Conservation (phyloP, 2,113 vertebrate species). For the Nyctibius bracteatus region DNA sequence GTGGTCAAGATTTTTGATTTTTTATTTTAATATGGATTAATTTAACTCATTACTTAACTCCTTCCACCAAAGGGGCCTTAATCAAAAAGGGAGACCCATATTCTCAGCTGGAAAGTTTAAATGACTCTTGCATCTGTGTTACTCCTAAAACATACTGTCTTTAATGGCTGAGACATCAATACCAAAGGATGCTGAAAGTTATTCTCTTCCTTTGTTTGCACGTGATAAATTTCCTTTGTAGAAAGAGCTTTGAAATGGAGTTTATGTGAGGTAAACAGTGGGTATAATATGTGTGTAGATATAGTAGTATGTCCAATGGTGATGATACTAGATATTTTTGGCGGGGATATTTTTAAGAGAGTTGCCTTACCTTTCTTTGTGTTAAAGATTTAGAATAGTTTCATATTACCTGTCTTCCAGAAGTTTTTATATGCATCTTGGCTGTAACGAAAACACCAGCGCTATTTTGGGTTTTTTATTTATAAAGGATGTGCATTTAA, state of each 20-base stretch:
- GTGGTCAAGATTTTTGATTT: not conserved
- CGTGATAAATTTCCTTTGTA: not conserved
- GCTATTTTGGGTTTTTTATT: not conserved
- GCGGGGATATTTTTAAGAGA: not conserved
- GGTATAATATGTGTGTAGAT: not conserved
- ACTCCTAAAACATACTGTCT: not conserved
- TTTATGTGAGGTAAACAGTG: not conserved
- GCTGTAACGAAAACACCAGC: not conserved
- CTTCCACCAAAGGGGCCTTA: not conserved
- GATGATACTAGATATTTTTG: not conserved
- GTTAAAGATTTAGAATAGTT: not conserved
- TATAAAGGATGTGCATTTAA: not conserved
- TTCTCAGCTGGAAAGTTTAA: not conserved
- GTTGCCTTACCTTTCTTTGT: not conserved
- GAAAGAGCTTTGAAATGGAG: not conserved
- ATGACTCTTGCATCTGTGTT: not conserved
- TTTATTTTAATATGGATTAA: not conserved
- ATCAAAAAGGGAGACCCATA: rapidly evolving
- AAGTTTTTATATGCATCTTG: not conserved
- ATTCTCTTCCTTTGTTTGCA: not conserved
- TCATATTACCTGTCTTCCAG: not conserved
- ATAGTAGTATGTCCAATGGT: not conserved
- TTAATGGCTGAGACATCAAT: not conserved
- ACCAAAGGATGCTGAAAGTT: not conserved
- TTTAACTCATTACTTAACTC: not conserved